Percentiles rank a stretch among this genome's conserved stretches.
These are phyloP conservation scores for Xiphophorus birchmanni DNA, from an alignment of 2,797 vertebrate species.

Conservation along the genomic window DNA sequence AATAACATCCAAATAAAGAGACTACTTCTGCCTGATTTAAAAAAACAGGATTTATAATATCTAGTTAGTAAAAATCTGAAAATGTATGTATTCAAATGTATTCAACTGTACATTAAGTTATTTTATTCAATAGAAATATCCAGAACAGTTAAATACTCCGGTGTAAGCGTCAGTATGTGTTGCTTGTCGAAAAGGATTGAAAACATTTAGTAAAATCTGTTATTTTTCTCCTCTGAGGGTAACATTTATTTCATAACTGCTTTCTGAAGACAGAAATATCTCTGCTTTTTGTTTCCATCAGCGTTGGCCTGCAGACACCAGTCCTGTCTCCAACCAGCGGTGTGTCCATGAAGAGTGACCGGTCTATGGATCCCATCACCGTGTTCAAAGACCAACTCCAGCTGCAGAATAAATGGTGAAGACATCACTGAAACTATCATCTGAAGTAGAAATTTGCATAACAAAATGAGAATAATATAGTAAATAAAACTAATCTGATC, in stretches of 20 bases:
- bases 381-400: neutral
- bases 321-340: neutral
- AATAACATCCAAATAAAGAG: too few relatives aligned
- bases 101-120: too few relatives aligned
- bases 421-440: neutral
- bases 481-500: neutral
- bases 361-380: neutral
- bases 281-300: neutral
- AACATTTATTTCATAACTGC: neutral
- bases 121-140: too few relatives aligned
- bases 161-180: neutral
- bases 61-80: too few relatives aligned
- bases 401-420: neutral
- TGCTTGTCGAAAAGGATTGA: neutral
- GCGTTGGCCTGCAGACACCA: neutral
- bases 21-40: too few relatives aligned
- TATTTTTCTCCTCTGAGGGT: neutral
- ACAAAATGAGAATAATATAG: neutral
- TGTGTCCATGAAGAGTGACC: neutral
- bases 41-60: too few relatives aligned
- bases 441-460: neutral
- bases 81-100: too few relatives aligned
- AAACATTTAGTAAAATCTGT: neutral
- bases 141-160: neutral
- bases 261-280: neutral